Conservation (phyloP, 1,140 invertebrate species). For the Drosophila mayri region DNA sequence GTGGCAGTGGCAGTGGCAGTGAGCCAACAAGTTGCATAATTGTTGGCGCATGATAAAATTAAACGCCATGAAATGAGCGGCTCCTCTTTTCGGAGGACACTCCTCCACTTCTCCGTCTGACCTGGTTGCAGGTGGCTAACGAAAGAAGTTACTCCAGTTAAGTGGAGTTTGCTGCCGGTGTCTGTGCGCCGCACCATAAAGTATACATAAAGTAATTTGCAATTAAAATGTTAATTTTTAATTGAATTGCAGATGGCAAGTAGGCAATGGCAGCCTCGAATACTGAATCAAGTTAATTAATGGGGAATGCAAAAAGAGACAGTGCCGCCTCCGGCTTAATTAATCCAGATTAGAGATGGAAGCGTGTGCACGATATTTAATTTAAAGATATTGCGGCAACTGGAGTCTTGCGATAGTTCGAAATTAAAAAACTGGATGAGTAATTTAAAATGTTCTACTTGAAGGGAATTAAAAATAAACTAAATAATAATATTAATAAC, state of each 20-base stretch:
- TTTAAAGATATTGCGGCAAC: not conserved
- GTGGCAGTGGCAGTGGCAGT: conserved; percentile 24
- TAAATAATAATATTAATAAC: not conserved
- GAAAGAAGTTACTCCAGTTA: conserved; percentile 50
- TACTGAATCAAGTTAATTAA: conserved; percentile 72
- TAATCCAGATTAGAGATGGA: conserved; percentile 26
- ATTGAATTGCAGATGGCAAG: conserved; percentile 74
- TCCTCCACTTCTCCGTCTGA: not conserved
- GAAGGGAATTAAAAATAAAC: not conserved
- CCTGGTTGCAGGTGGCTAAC: conserved; percentile 33
- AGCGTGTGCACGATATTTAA: conserved; percentile 7
- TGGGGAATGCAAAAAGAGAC: conserved; percentile 1
- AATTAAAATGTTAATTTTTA: conserved; percentile 85
- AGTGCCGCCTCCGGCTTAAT: conserved; percentile 2
- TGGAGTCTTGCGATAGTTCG: too few species aligned
- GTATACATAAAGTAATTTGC: conserved; percentile 74
- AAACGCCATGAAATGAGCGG: conserved; percentile 71
- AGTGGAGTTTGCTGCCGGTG: conserved; percentile 31
- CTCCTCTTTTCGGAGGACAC: not conserved
- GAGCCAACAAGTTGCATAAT: conserved; percentile 83
- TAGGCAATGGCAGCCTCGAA: conserved; percentile 49
- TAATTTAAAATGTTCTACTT: not conserved
- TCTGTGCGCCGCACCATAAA: conserved; percentile 37
- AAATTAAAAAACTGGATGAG: not conserved
- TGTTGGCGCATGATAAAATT: conserved; percentile 84